Evolutionary conservation across 64 coral and sea anemone species (phyloP).

Genomic region (Montipora foliosa): DNA sequence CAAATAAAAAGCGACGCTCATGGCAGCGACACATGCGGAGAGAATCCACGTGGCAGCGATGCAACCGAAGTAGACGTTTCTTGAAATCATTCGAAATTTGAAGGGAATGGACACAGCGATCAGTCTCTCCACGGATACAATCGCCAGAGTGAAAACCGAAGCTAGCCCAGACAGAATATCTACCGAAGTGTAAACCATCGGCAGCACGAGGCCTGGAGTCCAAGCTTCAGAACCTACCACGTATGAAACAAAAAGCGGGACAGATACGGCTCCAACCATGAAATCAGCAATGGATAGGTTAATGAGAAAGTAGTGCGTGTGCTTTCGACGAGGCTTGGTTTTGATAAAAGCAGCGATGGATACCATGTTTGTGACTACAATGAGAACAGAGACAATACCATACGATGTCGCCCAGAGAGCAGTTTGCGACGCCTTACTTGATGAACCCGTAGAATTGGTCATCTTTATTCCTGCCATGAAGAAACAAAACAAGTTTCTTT

Average conservation of each 20-base stretch:
- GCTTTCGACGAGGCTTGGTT: slow-evolving; percentile 50
- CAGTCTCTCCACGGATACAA: slow-evolving; percentile 49
- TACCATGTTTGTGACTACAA: slow-evolving; percentile 49
- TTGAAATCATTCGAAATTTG: slow-evolving; percentile 28
- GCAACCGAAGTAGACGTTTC: slow-evolving; percentile 24
- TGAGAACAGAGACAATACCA: slow-evolving; percentile 32
- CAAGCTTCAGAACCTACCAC: slow-evolving; percentile 21
- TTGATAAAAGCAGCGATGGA: slow-evolving; percentile 42
- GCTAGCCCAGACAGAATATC: slow-evolving; percentile 67
- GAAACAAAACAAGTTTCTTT: background rate
- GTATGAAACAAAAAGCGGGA: slow-evolving; percentile 50
- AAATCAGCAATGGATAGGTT: slow-evolving; percentile 67
- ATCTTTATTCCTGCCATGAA: background rate
- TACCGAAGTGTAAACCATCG: slow-evolving; percentile 3
- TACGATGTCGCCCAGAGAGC: slow-evolving; percentile 45
- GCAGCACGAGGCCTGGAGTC: background rate
- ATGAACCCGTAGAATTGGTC: background rate
- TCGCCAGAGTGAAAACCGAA: slow-evolving; percentile 54
- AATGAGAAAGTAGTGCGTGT: slow-evolving; percentile 64
- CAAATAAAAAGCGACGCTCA: slow-evolving; percentile 25
- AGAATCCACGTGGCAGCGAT: slow-evolving; percentile 52
- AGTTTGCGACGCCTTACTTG: background rate
- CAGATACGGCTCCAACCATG: slow-evolving; percentile 48
- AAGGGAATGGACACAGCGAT: slow-evolving; percentile 56
- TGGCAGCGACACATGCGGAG: background rate